Conservation (phyloP, 2,888 invertebrate genomes). For the Apamea sordens region DNA sequence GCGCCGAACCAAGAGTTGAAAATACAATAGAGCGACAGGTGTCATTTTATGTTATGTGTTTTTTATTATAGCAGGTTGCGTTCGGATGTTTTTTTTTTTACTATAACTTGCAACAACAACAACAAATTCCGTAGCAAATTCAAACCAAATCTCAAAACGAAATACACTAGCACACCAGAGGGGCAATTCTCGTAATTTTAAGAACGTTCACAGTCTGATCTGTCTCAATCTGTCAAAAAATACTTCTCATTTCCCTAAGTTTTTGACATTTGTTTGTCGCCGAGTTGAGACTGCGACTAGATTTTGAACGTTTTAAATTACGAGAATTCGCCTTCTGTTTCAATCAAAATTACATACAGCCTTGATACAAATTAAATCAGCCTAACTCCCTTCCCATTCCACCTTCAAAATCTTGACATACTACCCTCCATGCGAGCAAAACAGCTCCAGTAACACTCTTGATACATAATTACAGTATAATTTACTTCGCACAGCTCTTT, state of each 20-base stretch:
- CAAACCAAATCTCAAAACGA: neutral
- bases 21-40: neutral
- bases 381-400: neutral
- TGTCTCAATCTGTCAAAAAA: too few relatives aligned
- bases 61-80: neutral
- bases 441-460: conserved; percentile 9
- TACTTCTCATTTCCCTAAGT: too few relatives aligned
- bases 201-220: too few relatives aligned
- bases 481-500: conserved; percentile 32
- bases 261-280: too few relatives aligned
- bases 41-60: neutral
- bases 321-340: too few relatives aligned
- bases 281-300: too few relatives aligned
- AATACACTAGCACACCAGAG: neutral
- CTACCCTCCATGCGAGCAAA: neutral
- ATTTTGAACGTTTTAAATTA: too few relatives aligned
- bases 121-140: neutral
- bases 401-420: conserved; percentile 17
- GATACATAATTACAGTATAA: conserved; percentile 19
- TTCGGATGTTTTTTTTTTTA: neutral
- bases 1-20: neutral
- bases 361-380: conserved; percentile 22
- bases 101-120: too few relatives aligned
- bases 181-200: too few relatives aligned
- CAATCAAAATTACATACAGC: conserved; percentile 1